phyloP scores from a whole-genome alignment of 2,888 invertebrate species.

The Pristionchus japonicus region DNA sequence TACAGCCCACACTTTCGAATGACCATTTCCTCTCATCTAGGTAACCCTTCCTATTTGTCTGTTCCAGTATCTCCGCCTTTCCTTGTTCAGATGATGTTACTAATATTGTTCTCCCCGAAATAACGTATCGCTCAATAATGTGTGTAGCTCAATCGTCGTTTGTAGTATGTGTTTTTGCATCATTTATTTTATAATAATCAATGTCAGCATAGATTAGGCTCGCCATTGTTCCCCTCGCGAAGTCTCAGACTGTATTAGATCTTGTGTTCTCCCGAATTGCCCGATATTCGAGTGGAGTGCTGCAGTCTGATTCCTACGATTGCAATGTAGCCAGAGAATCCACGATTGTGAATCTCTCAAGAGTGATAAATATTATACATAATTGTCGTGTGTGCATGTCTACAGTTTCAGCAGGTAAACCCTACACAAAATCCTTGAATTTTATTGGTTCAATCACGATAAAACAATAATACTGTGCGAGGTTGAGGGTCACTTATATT shows the following conservation, averaged over 20 bases:
- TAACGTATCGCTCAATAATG: conserved; percentile 11
- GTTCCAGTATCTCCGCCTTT: neutral
- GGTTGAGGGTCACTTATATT: neutral
- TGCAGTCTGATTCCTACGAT: conserved; percentile 31
- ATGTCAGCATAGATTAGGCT: neutral
- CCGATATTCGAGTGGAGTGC: conserved; percentile 38
- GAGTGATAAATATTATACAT: neutral
- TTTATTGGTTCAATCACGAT: neutral
- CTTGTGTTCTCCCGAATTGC: conserved; percentile 40
- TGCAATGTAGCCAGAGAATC: neutral
- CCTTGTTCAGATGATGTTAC: neutral
- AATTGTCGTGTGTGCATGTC: too few species aligned
- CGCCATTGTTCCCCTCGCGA: neutral
- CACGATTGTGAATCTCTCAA: too few species aligned
- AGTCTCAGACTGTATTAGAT: conserved; percentile 11
- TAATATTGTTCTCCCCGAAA: neutral
- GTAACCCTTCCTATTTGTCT: neutral
- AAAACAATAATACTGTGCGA: conserved; percentile 6
- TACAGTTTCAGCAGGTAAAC: too few species aligned
- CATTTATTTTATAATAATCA: neutral
- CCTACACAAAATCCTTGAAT: neutral
- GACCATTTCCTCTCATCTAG: neutral
- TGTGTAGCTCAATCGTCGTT: neutral
- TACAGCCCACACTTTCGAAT: neutral
- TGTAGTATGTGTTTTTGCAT: neutral